Evolutionary conservation across 2,888 invertebrate genomes (phyloP), one percentile per base, ranked within the genome.

Genomic region (Tuberolachnus salignus): DNA sequence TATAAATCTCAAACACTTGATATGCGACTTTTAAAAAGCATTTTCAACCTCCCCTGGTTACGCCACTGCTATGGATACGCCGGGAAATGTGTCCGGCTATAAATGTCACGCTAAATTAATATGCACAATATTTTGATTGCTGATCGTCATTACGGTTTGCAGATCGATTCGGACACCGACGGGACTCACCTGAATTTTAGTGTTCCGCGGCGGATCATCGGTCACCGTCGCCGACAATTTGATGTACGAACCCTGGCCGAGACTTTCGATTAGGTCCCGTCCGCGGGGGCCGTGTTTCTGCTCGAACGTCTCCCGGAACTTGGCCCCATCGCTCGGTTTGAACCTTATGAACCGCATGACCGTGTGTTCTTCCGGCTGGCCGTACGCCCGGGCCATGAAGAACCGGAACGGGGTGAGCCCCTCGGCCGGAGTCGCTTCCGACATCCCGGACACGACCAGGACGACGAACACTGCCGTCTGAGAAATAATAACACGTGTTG

Each of bases 241-340:
- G 51, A 1, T 55, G 57, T 67, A 59, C 8, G 51, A 59, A 16
- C 82, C 82, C 16, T 81, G 64, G 3, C 85, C 85, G 6, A 85
- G 71, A 44, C 82, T 81, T 55, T 84, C 83, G 53, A 85, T 83
- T 42, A 85, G 80, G 49, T 82, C 80, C 57, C 83, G 72, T n/a
- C 85, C 85, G 6, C 84, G 83, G n/a, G 82, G 83, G 19, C 85
- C 85, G 44, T 83, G 84, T 44, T 83, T 83, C 51, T 81, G 80
- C 71, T 83, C 83, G 64, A 82, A 83, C 16, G 80, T 74, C 67
- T 81, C 80, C 21, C 83, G 80, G 64, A 81, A 82, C 69, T 82
- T 82, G 46, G 81, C 66, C 1, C 83, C 83, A 21, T 83, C 83
- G 34, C 82, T 82, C 13, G 83, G 83, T 21, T 81, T 81, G 69